Conservation (phyloP, 30 jellyfish, hydroid and myxozoan species). For the Catostylus mosaicus region DNA sequence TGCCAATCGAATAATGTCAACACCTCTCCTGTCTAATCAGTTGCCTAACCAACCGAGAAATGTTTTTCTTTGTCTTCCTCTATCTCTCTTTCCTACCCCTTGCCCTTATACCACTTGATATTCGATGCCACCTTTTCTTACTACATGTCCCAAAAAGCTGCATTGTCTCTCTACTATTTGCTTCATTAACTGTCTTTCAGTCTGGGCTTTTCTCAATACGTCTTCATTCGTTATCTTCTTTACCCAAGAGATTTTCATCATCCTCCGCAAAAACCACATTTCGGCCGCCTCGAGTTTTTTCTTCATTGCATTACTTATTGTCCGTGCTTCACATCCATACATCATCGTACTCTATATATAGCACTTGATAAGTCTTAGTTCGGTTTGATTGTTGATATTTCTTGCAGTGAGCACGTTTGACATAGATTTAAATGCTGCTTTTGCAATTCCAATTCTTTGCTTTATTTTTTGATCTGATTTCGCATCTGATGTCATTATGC, state of each 20-base stretch:
- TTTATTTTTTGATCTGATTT: constrained; percentile 20
- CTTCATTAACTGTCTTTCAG: constrained; percentile 39
- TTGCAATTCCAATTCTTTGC: constrained; percentile 28
- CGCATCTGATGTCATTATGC: constrained; percentile 32
- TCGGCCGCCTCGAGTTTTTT: constrained; percentile 35
- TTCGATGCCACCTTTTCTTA: constrained; percentile 32
- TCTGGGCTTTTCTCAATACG: constrained; percentile 45
- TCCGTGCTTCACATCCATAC: constrained; percentile 34
- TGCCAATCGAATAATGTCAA: constrained; percentile 1
- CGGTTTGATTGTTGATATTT: constrained; percentile 9
- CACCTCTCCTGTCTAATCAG: constrained; percentile 48
- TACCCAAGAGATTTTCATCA: constrained; percentile 34
- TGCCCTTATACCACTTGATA: constrained; percentile 42
- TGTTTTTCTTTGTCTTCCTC: too few species aligned
- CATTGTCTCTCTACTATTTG: constrained; percentile 36
- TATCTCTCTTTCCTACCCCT: constrained; percentile 31
- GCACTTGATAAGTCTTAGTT: constrained; percentile 24
- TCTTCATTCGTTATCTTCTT: constrained; percentile 40
- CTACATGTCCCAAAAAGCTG: constrained; percentile 49
- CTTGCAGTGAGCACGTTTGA: constrained; percentile 40
- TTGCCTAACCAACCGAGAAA: constrained; percentile 43
- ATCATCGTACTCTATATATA: neutral
- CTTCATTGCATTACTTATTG: constrained; percentile 21
- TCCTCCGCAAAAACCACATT: constrained; percentile 31
- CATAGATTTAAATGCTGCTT: constrained; percentile 35